Base-by-base conservation (phyloP, 2,888 invertebrate species). In the Tipula confusa region DNA sequence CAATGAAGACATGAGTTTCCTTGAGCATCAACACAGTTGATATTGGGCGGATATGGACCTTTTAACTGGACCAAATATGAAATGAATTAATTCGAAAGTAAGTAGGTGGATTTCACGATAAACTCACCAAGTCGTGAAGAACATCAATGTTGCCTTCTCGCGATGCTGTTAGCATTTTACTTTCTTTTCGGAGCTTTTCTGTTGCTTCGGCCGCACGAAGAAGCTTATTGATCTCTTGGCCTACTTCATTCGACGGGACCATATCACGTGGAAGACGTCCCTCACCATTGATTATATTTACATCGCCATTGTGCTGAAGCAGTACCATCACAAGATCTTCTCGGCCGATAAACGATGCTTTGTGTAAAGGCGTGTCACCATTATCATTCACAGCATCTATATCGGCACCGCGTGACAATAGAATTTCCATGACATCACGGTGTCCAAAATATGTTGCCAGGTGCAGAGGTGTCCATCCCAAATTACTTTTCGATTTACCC, bases 391-490 rank as follows among this genome's bases (percentile, higher is more conserved):
- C 91, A 79, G 91, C 91, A 86, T 93, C 92, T 0, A 93, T 91
- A 86, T 92, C 90, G 0, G 91, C 93, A 0, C 92, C 92, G 13
- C 91, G 89, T 84, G 91, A 90, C 5, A 94, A 86, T 15, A 94
- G 87, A 0, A 91, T 88, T 84, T 92, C 89, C 1, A 92, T 93
- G 13, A 93, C 93, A 48, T 91, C 91, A 81, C 88, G 88, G 86
- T 94, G 93, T 0, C 93, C 93, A 88, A 94, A 94, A 87, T 94
- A 94, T 48, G 93, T 91, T 0, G 93, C 93, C 84, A 94, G 88
- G 86, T 94, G 94, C 1, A 94, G 89, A 0, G 94, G 92, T 0
- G 93, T 93, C 93, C 94, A 94, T 82, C 93, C 93, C 85, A 92
- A 86, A 87, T 94, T 94, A 85, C 92, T 91, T 87, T 93, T 93